phyloP scores from a whole-genome alignment of 2,113 vertebrate genomes.

The Sapayoa aenigma region DNA sequence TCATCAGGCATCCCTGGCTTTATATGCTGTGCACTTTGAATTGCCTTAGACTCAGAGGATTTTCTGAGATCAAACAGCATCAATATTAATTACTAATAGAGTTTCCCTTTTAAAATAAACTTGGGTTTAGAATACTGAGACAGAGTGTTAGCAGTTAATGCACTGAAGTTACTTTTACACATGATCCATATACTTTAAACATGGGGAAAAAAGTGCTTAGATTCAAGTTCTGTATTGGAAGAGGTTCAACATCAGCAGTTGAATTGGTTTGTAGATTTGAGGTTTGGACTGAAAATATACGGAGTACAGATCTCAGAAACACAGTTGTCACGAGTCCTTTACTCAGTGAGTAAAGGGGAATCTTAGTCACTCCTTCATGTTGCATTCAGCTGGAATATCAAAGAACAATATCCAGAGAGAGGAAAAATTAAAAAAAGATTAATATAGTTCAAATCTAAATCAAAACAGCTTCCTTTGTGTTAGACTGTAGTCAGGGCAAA shows the following conservation, averaged over 20 bases:
- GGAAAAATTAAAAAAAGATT: neutral
- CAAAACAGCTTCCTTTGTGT: neutral
- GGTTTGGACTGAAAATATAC: neutral
- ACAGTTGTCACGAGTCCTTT: neutral
- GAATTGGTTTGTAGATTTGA: neutral
- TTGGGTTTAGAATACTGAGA: constrained; percentile 10
- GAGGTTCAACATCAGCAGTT: neutral
- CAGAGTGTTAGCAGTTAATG: constrained; percentile 2
- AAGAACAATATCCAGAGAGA: neutral
- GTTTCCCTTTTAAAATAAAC: constrained; percentile 3
- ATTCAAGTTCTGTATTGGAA: neutral
- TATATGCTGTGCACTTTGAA: neutral
- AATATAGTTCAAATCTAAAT: neutral
- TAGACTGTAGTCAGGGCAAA: neutral
- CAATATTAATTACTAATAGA: constrained; percentile 44
- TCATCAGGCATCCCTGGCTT: neutral
- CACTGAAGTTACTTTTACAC: neutral
- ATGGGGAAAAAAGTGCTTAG: neutral
- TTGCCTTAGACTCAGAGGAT: neutral
- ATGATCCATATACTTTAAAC: neutral
- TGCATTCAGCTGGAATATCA: neutral
- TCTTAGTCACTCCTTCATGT: neutral
- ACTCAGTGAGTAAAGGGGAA: neutral
- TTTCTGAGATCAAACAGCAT: constrained; percentile 39
- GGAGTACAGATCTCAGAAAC: neutral